phyloP scores from a whole-genome alignment of 2,113 vertebrate genomes.

The Bombycilla garrulus region DNA sequence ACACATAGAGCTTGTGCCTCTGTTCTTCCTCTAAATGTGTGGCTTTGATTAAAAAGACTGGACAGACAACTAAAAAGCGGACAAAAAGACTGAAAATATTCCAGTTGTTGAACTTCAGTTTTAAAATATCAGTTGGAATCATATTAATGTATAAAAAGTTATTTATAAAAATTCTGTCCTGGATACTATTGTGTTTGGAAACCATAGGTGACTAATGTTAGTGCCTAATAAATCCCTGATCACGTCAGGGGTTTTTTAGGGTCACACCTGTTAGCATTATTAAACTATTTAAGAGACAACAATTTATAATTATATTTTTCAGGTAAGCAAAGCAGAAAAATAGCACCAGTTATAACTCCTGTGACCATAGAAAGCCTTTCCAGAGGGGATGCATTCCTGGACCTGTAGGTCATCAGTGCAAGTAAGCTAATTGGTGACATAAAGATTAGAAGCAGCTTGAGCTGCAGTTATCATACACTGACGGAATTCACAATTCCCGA shows the following conservation, averaged over 20 bases:
- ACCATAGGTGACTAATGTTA: not conserved
- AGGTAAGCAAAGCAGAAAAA: not conserved
- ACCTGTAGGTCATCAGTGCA: not conserved
- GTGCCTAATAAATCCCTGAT: not conserved
- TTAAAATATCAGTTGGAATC: not conserved
- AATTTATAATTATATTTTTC: not conserved
- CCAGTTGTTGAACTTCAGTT: not conserved
- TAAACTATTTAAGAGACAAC: not conserved
- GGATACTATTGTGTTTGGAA: not conserved
- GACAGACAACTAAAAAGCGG: not conserved
- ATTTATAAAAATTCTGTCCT: not conserved
- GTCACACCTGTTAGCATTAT: not conserved
- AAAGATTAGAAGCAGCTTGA: not conserved
- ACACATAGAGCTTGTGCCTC: not conserved
- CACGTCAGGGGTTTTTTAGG: rapidly evolving
- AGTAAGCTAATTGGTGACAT: not conserved
- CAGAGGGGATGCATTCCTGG: not conserved
- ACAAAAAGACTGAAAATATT: not conserved
- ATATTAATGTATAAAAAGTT: not conserved
- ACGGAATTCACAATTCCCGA: not conserved
- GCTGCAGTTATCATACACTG: not conserved
- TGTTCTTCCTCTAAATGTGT: not conserved
- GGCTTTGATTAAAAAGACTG: not conserved
- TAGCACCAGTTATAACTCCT: not conserved
- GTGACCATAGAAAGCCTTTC: not conserved